Evolutionary conservation across 2,888 invertebrate genomes (phyloP), one percentile per base, ranked within the genome.

Genomic region (Xestoiulus laeticollis): DNA sequence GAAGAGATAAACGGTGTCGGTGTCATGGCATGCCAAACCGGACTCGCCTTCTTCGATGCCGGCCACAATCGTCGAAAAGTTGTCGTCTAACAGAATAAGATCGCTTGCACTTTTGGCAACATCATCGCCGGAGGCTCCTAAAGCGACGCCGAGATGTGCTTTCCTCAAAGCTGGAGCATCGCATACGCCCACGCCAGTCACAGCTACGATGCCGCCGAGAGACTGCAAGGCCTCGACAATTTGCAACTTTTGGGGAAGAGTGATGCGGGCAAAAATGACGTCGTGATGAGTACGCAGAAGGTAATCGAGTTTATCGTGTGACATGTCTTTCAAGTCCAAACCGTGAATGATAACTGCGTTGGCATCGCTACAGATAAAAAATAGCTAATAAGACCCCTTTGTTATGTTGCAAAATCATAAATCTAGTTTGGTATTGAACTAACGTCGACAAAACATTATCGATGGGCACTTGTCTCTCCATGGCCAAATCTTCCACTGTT

Each of bases 401-500:
- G 22, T 1, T 19, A 48, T 38, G 22, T 26, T 44, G 19, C 38
- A 84, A 33, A 14, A 14, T 30, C 14, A 3, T 14, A 78, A 38
- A 16, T 14, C 5, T 19, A 85, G 26, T 22, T 14, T 8, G n/a
- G 2, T 33, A n/a, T 53, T 22, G 19, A 10, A 68, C 32, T 3
- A 48, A 88, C 89, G 88, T 90, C 86, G 90, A 91, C 89, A 92
- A 91, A 26, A 95, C 93, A 89, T 94, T 93, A 44, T 92, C 90
- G 48, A 92, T 94, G 91, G 94, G 93, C 59, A 93, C 92, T 85
- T 93, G 92, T 59, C 92, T 90, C 87, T 94, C 92, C 88, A 94
- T 93, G 0, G 96, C 95, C 89, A 95, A 94, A 90, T 96, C 96
- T 89, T 95, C 95, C 12, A 94, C 93, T 0, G 95, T 95, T 89